A percentile compares a stretch with the other conserved stretches of the same genome.
Conservation (phyloP, 2,888 invertebrate species). For the Crematogaster levior region DNA sequence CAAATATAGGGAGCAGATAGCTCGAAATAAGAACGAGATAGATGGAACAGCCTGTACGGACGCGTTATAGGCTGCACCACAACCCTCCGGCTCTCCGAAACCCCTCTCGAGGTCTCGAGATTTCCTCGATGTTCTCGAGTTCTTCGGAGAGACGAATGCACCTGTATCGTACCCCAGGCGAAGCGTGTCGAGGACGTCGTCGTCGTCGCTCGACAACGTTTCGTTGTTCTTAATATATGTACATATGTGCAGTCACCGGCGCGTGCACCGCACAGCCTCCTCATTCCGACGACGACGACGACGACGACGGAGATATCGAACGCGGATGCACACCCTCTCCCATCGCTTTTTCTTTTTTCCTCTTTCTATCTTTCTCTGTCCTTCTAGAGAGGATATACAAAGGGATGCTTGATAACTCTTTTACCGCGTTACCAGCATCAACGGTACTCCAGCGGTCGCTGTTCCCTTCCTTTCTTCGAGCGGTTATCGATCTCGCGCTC, state of each 20-base stretch:
- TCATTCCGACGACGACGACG: neutral
- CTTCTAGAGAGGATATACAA: neutral
- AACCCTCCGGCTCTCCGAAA: neutral
- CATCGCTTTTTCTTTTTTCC: neutral
- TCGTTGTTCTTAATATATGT: constrained; percentile 34
- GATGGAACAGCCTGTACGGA: constrained; percentile 2
- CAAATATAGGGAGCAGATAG: too few species aligned
- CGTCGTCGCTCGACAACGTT: constrained; percentile 17
- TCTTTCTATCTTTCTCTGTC: neutral
- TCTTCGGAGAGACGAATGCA: neutral
- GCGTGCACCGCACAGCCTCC: constrained; percentile 29
- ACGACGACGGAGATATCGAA: constrained; percentile 20
- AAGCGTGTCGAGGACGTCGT: constrained; percentile 50
- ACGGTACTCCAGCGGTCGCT: neutral
- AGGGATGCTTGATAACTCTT: constrained; percentile 11
- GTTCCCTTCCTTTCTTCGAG: constrained; percentile 26
- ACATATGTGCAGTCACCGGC: constrained; percentile 9
- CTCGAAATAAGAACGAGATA: neutral
- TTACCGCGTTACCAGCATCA: constrained; percentile 38
- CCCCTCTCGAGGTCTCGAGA: neutral
- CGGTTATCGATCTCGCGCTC: constrained; percentile 39
- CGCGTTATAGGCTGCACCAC: neutral
- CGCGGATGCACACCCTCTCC: constrained; percentile 32
- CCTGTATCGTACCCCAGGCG: neutral
- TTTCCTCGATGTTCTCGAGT: neutral